Base-by-base conservation (phyloP, 2,113 vertebrate species). In the Dicerorhinus sumatrensis region DNA sequence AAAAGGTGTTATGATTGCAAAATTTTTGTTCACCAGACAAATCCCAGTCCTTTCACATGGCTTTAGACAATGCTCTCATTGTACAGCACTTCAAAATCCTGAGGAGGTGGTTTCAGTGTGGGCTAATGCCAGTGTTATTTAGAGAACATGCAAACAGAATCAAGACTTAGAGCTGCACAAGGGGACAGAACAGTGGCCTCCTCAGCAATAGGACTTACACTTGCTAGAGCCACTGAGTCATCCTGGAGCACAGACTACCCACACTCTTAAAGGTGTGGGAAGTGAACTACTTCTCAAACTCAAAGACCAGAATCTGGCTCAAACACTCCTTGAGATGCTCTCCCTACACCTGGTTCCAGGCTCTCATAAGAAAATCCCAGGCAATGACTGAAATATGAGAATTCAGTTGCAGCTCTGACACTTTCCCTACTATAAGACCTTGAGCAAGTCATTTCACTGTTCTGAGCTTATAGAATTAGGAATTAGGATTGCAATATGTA, bases 91-190 rank as follows among this genome's bases (percentile, higher is more conserved):
- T 97, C 27, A 95, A 54, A 92, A 90, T 96, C 82, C 81, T 97
- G 72, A 98, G 92, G 95, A 95, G 97, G 94, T 93, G 89, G 39
- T 96, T 97, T 93, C 36, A 91, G 77, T 98, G 92, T 97, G 90
- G 93, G 95, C 58, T 96, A 98, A 75, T 80, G 89, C 60, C 79
- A 97, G 91, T 51, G 79, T 36, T 97, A 96, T 98, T 98, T 97
- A 97, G 73, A 91, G 12, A 70, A 97, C 42, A 58, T 92, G 88
- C 58, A 97, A 82, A 16, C 56, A 89, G 51, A 96, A 89, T 92
- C 56, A 56, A 91, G 14, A 31, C 16, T 84, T 48, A 67, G 33
- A 87, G 77, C 67, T 96, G 56, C 69, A 97, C 60, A 73, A 95
- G 48, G 51, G 60, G 89, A 96, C 31, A 96, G 70, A 96, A 96